Evolutionary conservation across 1,140 invertebrate genomes (phyloP).

Genomic region (Penaeus japonicus): DNA sequence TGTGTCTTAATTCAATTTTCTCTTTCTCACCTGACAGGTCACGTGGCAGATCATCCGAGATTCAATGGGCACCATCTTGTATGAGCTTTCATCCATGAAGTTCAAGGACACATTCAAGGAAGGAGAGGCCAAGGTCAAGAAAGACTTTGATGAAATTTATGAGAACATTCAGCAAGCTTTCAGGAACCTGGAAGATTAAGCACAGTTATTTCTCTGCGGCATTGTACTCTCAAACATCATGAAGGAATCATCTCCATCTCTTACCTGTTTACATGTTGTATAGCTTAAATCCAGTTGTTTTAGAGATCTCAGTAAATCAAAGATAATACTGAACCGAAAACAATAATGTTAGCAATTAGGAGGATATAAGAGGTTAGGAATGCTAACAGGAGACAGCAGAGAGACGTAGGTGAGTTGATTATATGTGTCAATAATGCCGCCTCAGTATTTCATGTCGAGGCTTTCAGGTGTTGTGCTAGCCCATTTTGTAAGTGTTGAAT

Average conservation of each 20-base stretch:
- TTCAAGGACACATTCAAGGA: constrained; percentile 99
- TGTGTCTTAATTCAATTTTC: background rate
- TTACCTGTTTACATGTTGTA: no score
- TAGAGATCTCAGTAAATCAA: no score
- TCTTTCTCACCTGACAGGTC: constrained; percentile 72
- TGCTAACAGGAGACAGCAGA: no score
- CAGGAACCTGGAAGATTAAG: constrained; percentile 97
- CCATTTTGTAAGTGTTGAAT: background rate
- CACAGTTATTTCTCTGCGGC: no score
- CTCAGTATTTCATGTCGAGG: background rate
- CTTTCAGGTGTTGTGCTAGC: constrained; percentile 9
- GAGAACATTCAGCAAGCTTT: constrained; percentile 97
- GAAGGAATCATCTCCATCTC: no score
- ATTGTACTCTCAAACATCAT: no score
- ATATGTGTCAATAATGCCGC: background rate
- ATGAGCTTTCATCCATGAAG: constrained; percentile 99
- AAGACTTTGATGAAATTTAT: constrained; percentile 93
- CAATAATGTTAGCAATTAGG: no score
- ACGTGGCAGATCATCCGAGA: constrained; percentile 98
- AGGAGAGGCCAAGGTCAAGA: constrained; percentile 95
- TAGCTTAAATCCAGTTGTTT: no score
- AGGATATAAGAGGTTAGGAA: no score
- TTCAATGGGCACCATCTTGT: constrained; percentile 94
- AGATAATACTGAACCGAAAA: no score
- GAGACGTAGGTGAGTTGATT: no score